Evolutionary conservation across 2,888 invertebrate species (phyloP).

Genomic region (Lysandra bellargus): DNA sequence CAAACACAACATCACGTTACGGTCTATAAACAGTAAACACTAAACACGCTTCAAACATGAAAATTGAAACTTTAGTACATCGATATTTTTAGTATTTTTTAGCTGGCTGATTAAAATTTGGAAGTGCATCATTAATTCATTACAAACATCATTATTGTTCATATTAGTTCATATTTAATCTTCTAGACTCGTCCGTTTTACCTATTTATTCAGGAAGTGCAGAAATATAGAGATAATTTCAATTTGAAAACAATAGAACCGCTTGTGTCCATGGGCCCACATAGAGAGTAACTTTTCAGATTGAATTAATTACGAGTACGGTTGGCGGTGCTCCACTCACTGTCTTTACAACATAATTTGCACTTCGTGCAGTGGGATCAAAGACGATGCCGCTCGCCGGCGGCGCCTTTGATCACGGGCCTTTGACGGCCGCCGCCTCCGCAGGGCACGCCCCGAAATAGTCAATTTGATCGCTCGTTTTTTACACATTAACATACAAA

Average conservation of each 20-base stretch:
- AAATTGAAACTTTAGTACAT: background rate
- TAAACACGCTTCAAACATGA: background rate
- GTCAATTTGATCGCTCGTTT: slow-evolving; percentile 74
- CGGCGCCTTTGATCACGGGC: slow-evolving; percentile 79
- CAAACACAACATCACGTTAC: background rate
- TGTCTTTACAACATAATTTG: slow-evolving; percentile 82
- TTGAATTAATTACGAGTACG: slow-evolving; percentile 76
- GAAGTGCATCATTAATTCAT: background rate
- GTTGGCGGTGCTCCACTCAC: slow-evolving; percentile 70
- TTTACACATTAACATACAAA: slow-evolving; percentile 41
- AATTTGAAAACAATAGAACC: background rate
- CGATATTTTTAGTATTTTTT: background rate
- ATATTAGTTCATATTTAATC: background rate
- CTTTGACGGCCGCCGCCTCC: slow-evolving; percentile 71
- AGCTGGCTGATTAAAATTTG: background rate
- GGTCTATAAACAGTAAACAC: background rate
- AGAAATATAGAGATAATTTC: background rate
- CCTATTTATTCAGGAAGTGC: background rate
- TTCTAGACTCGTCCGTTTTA: background rate
- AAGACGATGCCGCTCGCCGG: slow-evolving; percentile 71
- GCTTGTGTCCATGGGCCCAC: background rate
- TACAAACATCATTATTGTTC: background rate
- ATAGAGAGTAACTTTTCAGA: slow-evolving; percentile 47
- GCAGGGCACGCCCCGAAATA: slow-evolving; percentile 75
- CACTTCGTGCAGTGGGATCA: slow-evolving; percentile 79